A percentile compares a stretch with the other conserved stretches of the same genome.
Evolutionary conservation across 64 coral and sea anemone genomes (phyloP).

Genomic region (Catalaphyllia jardinei): DNA sequence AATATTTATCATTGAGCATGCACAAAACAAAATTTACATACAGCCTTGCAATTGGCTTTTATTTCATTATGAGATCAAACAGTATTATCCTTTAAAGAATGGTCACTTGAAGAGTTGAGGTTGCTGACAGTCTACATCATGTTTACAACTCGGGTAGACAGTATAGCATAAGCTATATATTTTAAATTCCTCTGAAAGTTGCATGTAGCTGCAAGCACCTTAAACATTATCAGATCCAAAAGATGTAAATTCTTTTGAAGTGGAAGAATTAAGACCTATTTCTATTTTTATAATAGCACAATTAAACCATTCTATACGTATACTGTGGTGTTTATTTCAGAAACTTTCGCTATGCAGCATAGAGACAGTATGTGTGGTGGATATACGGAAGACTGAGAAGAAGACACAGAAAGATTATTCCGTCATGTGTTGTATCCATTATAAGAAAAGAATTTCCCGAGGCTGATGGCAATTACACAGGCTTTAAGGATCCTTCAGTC

Average conservation of each 20-base stretch:
- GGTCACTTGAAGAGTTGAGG: too few species aligned
- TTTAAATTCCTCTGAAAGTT: too few species aligned
- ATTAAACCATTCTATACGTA: background rate
- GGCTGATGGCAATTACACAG: background rate
- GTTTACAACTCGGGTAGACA: too few species aligned
- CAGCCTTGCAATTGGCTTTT: background rate
- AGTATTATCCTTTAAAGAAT: too few species aligned
- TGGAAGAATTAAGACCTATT: too few species aligned
- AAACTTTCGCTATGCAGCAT: conserved; percentile 50
- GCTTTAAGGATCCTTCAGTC: conserved; percentile 32
- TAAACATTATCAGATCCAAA: too few species aligned
- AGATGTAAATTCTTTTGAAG: too few species aligned
- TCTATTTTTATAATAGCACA: background rate
- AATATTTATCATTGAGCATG: background rate
- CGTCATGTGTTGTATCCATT: conserved; percentile 14
- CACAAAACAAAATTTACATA: background rate
- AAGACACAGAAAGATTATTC: conserved; percentile 18
- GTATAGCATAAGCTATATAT: too few species aligned
- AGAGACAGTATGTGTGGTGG: conserved; percentile 53
- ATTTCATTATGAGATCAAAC: too few species aligned
- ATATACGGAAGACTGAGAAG: conserved; percentile 35
- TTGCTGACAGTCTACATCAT: too few species aligned
- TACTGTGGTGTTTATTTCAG: background rate
- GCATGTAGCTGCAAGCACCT: too few species aligned
- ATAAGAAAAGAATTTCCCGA: conserved; percentile 36